Conservation (phyloP, 2,113 vertebrate genomes). For the Pseudonaja textilis region DNA sequence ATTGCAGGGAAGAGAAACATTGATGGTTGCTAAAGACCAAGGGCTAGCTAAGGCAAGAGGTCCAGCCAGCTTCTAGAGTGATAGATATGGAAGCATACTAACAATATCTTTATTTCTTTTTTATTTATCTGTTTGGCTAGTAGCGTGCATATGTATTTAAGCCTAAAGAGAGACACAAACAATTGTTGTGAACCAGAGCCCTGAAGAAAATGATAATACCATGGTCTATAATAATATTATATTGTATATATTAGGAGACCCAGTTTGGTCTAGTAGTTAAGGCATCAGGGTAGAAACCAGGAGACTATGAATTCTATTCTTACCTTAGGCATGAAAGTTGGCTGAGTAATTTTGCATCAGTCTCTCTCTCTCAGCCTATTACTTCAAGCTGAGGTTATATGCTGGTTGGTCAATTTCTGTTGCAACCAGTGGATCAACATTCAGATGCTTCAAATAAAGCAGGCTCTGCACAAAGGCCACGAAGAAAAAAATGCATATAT, state of each 20-base stretch:
- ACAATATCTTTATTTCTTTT: neutral
- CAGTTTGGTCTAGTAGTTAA: neutral
- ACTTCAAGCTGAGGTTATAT: neutral
- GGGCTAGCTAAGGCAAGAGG: neutral
- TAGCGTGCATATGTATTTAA: neutral
- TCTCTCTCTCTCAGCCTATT: neutral
- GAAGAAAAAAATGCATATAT: neutral
- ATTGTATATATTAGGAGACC: neutral
- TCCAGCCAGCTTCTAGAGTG: neutral
- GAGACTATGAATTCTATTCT: neutral
- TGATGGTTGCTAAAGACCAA: neutral
- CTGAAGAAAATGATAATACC: neutral
- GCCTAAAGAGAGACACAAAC: neutral
- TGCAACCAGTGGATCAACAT: neutral
- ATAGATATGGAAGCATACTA: neutral
- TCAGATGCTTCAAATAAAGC: neutral
- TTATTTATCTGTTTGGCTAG: neutral
- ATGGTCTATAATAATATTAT: neutral
- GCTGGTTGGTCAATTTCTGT: neutral
- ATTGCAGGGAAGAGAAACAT: neutral
- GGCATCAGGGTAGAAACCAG: neutral
- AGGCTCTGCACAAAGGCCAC: neutral
- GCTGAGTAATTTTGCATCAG: neutral
- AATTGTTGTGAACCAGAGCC: neutral
- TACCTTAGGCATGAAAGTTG: neutral